Base-by-base conservation (phyloP, 2,113 vertebrate genomes). In the Phainopepla nitens region DNA sequence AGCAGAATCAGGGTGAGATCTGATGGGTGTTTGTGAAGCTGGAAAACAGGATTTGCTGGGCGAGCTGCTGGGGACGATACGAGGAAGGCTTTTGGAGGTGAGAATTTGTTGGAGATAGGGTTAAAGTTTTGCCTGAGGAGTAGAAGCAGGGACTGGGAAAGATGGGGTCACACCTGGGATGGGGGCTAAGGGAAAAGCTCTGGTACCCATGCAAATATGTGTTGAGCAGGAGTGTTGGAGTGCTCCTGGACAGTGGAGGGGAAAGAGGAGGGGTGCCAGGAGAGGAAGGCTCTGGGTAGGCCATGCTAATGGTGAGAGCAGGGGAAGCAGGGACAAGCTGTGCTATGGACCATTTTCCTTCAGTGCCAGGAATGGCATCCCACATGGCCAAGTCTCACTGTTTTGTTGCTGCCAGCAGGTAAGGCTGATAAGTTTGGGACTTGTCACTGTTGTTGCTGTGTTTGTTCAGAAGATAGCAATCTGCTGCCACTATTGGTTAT, bases 21-120 rank as follows among this genome's bases (percentile, higher is more conserved):
- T n/a, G 62, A 69, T 47, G 84, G 44, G 49, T 53, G 33, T 71
- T 82, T 76, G 65, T 49, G 56, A 93, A 94, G 47, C 70, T 72
- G 78, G 70, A 85, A 79, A 86, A 39, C 58, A 35, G 51, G 60
- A 90, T 83, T 93, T 92, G 42, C 93, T 90, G 87, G n/a, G 61
- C 10, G 35, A 90, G 27, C 47, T 66, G 68, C 36, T 60, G 85
- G 14, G 42, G 65, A 49, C 0, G 1, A 36, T 7, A 65, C 0
- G 2, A 92, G 19, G 50, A 90, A 70, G 64, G 76, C 51, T 94
- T 92, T 83, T 60, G 60, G 82, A 94, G 81, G 87, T 82, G 85
- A 89, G 76, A 66, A 86, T 87, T 86, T 94, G 9, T 29, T 81
- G 47, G 35, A 77, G 47, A 27, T 21, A 17, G 68, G 36, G 29